phyloP scores from a whole-genome alignment of 2,113 vertebrate species.

The Cottus gobio region DNA sequence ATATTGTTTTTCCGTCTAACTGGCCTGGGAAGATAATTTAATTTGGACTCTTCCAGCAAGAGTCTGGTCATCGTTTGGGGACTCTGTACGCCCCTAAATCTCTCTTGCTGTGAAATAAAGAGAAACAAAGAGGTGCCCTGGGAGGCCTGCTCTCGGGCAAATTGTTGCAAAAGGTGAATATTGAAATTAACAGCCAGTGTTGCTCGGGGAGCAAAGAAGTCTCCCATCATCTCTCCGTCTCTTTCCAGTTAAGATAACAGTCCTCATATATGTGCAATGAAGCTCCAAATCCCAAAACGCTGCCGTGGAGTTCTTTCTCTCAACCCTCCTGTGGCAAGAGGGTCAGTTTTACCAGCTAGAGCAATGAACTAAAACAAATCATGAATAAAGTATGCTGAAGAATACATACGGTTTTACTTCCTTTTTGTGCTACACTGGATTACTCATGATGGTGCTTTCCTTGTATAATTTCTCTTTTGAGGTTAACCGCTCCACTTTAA shows the following conservation, averaged over 20 bases:
- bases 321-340: background rate
- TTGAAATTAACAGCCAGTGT: constrained; percentile 35
- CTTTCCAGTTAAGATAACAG: constrained; percentile 33
- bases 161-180: constrained; percentile 43
- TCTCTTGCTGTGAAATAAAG: constrained; percentile 26
- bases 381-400: background rate
- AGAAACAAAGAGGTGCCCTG: constrained; percentile 43
- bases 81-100: constrained; percentile 39
- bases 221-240: background rate
- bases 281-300: constrained; percentile 26
- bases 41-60: constrained; percentile 28
- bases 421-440: constrained; percentile 2
- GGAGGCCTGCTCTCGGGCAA: constrained; percentile 25
- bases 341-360: background rate
- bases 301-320: constrained; percentile 18
- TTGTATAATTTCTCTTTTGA: background rate
- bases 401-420: background rate
- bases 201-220: constrained; percentile 1
- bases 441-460: background rate
- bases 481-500: constrained; percentile 42
- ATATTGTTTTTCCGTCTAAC: constrained; percentile 43
- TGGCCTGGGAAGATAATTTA: constrained; percentile 57
- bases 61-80: constrained; percentile 65
- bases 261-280: constrained; percentile 18
- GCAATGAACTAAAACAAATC: background rate